Base-by-base conservation (phyloP, 2,888 invertebrate genomes). In the Bugula neritina region DNA sequence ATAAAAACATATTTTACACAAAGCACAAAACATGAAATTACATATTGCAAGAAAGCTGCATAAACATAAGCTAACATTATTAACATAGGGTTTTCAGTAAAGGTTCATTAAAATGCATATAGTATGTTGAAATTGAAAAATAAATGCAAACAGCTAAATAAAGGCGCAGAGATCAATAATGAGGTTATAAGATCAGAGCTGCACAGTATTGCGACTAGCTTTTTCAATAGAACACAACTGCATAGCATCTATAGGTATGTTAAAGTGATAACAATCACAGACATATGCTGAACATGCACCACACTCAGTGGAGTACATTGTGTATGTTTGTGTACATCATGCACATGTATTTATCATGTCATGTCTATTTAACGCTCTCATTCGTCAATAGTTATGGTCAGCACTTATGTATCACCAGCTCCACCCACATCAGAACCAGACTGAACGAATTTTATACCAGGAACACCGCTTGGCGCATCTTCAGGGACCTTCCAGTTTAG, bases 401-500 rank as follows among this genome's bases (percentile, higher is more conserved):
- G 10, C 17, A 17, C 3, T 31, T 63, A 63, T 63, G 27, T 27
- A 31, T 63, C 63, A 13, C 63, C 63, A 63, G 29, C 31, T 3
- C 25, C 63, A 31, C 63, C 63, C 5, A 10, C n/a, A 63, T 63
- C 63, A 2, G 29, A 21, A 57, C 23, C n/a, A 5, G 13, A 5
- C 31, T 21, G 13, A 5, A 3, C 17, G 13, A 25, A 29, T n/a
- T 63, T 31, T 25, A 63, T 31, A 31, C 63, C 63, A 29, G 63
- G 63, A 2, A 63, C 34, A 31, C 63, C 63, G 27, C 31, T 63
- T 3, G 63, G 63, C 3, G 63, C 63, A 63, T 25, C 13, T 3
- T 63, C 63, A 13, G 63, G 63, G 2, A 63, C n/a, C 63, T 63
- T 63, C 63, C 63, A 63, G 34, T 63, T 63, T 10, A 63, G 63